A percentile compares a stretch with the other conserved stretches of the same genome.
phyloP scores from a whole-genome alignment of 2,797 vertebrate species.

The Alcedo quadribrachys region DNA sequence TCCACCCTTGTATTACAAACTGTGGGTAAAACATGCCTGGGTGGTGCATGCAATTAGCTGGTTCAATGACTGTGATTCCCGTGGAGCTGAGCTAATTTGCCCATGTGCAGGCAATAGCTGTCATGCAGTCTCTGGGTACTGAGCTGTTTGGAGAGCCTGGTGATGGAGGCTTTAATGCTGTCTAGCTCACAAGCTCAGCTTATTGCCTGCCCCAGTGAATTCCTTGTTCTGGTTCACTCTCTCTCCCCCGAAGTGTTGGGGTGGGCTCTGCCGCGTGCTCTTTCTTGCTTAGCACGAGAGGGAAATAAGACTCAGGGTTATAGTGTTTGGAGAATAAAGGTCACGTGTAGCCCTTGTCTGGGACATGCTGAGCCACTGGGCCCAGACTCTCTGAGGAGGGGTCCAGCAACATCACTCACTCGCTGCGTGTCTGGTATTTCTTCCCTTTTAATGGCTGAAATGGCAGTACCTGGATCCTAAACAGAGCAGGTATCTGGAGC shows the following conservation, averaged over 20 bases:
- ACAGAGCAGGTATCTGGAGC: background rate
- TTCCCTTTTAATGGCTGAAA: background rate
- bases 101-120: background rate
- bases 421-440: rapidly evolving
- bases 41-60: background rate
- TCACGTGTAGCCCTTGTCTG: background rate
- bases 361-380: background rate
- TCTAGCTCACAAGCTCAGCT: background rate
- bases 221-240: background rate
- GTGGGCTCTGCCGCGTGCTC: background rate
- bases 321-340: background rate
- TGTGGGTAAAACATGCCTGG: background rate
- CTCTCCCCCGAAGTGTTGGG: rapidly evolving
- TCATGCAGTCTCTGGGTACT: background rate
- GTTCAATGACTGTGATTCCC: background rate
- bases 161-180: background rate
- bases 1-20: background rate
- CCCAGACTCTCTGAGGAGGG: rapidly evolving
- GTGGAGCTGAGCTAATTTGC: background rate
- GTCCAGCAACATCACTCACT: background rate
- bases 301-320: background rate
- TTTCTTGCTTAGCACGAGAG: background rate
- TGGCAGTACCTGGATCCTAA: background rate
- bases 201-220: background rate
- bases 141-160: background rate